Evolutionary conservation across 2,797 vertebrate species (phyloP), one percentile per base, ranked within the genome.

Genomic region (Sorex maritimensis): DNA sequence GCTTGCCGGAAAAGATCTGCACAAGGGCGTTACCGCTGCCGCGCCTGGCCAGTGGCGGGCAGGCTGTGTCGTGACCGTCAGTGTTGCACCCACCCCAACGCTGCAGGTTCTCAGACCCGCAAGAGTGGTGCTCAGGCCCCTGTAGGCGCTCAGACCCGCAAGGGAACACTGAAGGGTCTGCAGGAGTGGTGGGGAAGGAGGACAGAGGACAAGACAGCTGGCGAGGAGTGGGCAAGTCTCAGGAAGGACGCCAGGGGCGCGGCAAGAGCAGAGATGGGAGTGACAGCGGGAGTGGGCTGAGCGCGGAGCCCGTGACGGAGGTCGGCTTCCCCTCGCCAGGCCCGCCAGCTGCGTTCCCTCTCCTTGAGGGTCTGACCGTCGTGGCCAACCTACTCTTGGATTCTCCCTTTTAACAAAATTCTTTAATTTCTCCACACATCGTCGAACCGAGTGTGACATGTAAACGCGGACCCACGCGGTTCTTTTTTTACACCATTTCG

Each of bases 401-500:
- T 6, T 79, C 93, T 19, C 81, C 55, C 41, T 88, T 73, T 92
- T 28, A 61, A 19, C 61, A 68, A 44, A 44, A 69, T 86, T 81
- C 13, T 83, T 77, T 81, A 80, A 21, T 19, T 41, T 94, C 44
- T 90, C 69, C 26, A 58, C 26, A 58, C 28, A 63, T 72, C 68
- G 19, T 52, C 38, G 75, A 21, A 49, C 12, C 72, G 68, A 83
- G 38, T 15, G 7, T 77, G 13, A 83, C 88, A 38, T 73, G 55
- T 11, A 9, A 24, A 81, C 46, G 49, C 17, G 23, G 58, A 3
- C 63, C 68, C 82, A 88, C 15, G 69, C 21, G 41, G 34, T 67
- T 67, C 49, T 95, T 92, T 61, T 61, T 61, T 82, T 74, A 93
- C 85, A 79, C 77, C 15, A 75, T 77, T 81, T 69, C n/a, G 88